Evolutionary conservation across 1,140 invertebrate genomes (phyloP).

Genomic region (Pseudachorutes palmiensis): DNA sequence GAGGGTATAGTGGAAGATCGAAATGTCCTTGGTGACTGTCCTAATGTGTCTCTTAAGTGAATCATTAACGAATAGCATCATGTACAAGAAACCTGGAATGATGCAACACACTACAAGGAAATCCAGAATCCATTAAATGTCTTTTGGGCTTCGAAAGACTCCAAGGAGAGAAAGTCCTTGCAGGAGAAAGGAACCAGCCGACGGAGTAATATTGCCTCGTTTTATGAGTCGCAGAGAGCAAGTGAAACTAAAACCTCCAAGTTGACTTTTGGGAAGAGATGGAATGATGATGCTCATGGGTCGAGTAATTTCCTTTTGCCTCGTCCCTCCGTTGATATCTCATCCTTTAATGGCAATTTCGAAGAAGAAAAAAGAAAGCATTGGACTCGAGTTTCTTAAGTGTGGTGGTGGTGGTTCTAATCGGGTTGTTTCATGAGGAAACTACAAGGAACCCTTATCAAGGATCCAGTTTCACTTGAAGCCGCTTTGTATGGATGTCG

Average conservation of each 20-base stretch:
- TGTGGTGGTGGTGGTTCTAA: too few species aligned
- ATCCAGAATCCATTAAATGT: not conserved
- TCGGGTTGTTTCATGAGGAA: too few species aligned
- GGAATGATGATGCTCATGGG: not conserved
- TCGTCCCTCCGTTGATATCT: too few species aligned
- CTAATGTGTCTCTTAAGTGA: conserved; percentile 14
- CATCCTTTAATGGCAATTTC: not conserved
- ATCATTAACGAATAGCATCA: conserved; percentile 3
- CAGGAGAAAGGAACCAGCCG: not conserved
- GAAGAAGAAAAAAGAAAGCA: not conserved
- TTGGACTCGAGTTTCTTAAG: not conserved
- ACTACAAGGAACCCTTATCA: too few species aligned
- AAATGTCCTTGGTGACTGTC: not conserved
- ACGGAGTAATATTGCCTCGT: not conserved
- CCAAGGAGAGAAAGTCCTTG: not conserved
- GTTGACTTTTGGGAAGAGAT: not conserved
- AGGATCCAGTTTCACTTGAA: too few species aligned
- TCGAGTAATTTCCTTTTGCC: not conserved
- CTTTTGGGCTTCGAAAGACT: not conserved
- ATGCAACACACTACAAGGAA: not conserved
- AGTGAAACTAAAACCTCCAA: not conserved
- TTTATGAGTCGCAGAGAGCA: not conserved
- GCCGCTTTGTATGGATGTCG: too few species aligned
- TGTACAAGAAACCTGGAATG: not conserved
- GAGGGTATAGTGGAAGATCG: not conserved